Percentiles rank a stretch among this genome's conserved stretches.
Conservation (phyloP, 1,140 invertebrate species). For the Vanessa tameamea region DNA sequence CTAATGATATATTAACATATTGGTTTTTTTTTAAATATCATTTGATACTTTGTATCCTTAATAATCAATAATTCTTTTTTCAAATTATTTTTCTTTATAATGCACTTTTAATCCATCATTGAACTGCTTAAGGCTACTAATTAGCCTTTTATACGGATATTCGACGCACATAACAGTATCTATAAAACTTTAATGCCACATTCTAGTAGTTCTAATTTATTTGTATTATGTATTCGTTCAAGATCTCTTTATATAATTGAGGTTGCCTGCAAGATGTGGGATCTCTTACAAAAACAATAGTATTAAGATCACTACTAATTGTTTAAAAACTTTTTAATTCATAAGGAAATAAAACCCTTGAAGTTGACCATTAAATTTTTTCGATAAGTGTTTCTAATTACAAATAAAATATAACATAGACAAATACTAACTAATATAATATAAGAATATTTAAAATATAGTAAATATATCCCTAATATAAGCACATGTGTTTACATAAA, state of each 20-base stretch:
- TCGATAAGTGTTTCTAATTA: neutral
- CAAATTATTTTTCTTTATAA: too few species aligned
- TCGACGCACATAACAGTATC: neutral
- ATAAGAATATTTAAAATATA: neutral
- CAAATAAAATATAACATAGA: constrained; percentile 4
- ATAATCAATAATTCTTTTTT: too few species aligned
- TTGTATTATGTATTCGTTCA: neutral
- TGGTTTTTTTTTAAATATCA: too few species aligned
- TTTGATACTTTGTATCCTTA: too few species aligned
- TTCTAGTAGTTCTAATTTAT: neutral
- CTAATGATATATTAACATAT: too few species aligned
- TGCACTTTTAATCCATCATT: too few species aligned
- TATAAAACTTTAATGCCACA: neutral
- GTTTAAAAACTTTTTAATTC: neutral
- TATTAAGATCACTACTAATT: neutral
- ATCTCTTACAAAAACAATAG: neutral
- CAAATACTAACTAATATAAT: neutral
- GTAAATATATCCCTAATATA: neutral
- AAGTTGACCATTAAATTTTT: neutral
- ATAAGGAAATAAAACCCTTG: neutral
- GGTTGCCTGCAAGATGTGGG: neutral
- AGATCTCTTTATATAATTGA: neutral
- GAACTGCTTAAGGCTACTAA: too few species aligned
- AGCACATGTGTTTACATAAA: neutral
- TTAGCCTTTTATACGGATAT: neutral